phyloP scores from a whole-genome alignment of 1,140 invertebrate genomes.

The Ctenoplectra terminalis region DNA sequence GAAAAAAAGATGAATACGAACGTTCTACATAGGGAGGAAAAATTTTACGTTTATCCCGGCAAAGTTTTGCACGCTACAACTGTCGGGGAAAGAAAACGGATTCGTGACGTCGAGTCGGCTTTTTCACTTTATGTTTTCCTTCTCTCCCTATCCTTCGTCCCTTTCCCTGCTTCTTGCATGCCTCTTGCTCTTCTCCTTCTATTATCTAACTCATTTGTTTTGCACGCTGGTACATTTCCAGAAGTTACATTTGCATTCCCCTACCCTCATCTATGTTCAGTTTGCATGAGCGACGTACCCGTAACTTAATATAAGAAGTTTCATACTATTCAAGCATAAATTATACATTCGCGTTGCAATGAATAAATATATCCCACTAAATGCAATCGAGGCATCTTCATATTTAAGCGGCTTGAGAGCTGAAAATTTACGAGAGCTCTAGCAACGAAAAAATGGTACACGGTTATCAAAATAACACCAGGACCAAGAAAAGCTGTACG shows the following conservation, averaged over 20 bases:
- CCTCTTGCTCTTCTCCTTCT: neutral
- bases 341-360: neutral
- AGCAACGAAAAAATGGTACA: too few species aligned
- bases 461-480: too few species aligned
- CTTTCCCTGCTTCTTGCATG: too few species aligned
- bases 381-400: neutral
- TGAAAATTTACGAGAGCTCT: too few species aligned
- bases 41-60: conserved; percentile 31
- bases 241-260: conserved; percentile 28
- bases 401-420: neutral
- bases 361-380: neutral
- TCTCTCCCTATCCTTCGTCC: too few species aligned
- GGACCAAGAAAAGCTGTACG: too few species aligned
- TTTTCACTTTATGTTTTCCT: conserved; percentile 22
- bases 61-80: conserved; percentile 12
- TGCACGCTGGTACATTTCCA: neutral
- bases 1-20: neutral
- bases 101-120: conserved; percentile 29
- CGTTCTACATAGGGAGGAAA: neutral
- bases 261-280: neutral
- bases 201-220: conserved; percentile 43
- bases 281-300: neutral
- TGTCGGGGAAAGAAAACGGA: conserved; percentile 22
- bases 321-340: conserved; percentile 13
- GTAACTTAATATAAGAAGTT: conserved; percentile 10